phyloP scores from a whole-genome alignment of 2,888 invertebrate species.

The Leucophenga maculata region DNA sequence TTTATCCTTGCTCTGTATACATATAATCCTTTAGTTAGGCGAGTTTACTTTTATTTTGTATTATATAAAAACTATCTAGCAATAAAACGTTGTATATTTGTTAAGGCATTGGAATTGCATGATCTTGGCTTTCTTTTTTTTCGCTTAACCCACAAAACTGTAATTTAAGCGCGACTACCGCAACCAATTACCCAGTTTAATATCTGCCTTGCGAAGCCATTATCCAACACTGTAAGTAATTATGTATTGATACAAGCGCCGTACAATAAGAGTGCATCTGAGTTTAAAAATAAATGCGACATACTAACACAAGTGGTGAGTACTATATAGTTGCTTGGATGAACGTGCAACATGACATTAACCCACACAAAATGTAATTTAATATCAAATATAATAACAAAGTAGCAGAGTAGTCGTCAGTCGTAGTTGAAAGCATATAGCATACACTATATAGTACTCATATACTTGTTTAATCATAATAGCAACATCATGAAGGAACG shows the following conservation, averaged over 20 bases:
- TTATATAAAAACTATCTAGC: background rate
- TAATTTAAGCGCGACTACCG: background rate
- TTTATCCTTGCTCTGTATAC: slow-evolving; percentile 34
- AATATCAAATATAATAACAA: slow-evolving; percentile 23
- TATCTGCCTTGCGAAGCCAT: background rate
- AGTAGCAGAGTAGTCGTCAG: background rate
- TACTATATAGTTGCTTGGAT: no score
- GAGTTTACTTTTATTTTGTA: slow-evolving; percentile 44
- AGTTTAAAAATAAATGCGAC: background rate
- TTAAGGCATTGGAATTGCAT: slow-evolving; percentile 2
- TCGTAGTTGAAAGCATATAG: background rate
- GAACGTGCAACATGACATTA: slow-evolving; percentile 36
- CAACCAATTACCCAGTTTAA: slow-evolving; percentile 1
- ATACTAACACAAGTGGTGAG: no score
- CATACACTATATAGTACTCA: background rate
- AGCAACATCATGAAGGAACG: slow-evolving; percentile 5
- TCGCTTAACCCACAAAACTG: background rate
- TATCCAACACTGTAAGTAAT: background rate
- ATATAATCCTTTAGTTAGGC: slow-evolving; percentile 49
- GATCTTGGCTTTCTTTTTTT: slow-evolving; percentile 8
- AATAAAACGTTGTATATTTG: slow-evolving; percentile 40
- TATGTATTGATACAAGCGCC: background rate
- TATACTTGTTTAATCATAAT: background rate
- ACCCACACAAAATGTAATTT: slow-evolving; percentile 43
- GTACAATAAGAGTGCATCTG: background rate